Base-by-base conservation (phyloP, 2,797 vertebrate genomes). In the Notolabrus celidotus region DNA sequence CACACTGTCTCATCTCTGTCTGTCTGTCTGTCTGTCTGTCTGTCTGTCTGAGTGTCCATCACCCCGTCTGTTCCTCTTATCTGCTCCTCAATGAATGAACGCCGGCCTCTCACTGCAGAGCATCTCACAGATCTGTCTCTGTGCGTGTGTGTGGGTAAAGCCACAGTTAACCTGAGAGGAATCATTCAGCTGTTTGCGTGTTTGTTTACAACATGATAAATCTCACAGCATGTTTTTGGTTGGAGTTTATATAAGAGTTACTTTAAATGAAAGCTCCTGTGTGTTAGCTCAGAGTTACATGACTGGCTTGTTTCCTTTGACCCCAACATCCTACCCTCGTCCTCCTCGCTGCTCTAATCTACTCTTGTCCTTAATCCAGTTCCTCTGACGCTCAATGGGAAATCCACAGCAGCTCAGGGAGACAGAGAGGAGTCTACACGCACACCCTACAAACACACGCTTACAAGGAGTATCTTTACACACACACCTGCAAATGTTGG, bases 311-410 rank as follows among this genome's bases (percentile, higher is more conserved):
- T 47, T 23, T 15, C 42, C 46, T 51, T 27, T 54, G 38, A 66
- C 46, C 31, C 39, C 20, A 15, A 19, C 39, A 55, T 54, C 53
- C 31, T 47, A 8, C 49, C 50, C 31, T n/a, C 8, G 52, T 64
- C 42, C 61, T 60, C 74, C 51, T 50, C 31, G 25, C 41, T 45
- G 31, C 67, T 19, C 57, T 88, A 80, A 88, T 87, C 86, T 82
- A 77, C 70, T 87, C 68, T 17, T 55, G 53, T 74, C 68, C 79
- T 78, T 85, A 82, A 88, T 88, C 87, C 79, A 83, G 63, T 39
- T 69, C 59, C 67, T 70, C 67, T 77, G 23, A n/a, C 62, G 58
- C 56, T 64, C 19, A 8, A 73, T 67, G 72, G 64, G 58, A 80
- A 87, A 88, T 79, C 70, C 75, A 79, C 66, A 71, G 50, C 46